Evolutionary conservation across 2,888 invertebrate genomes (phyloP), one percentile per base, ranked within the genome.

Genomic region (Punctoribates punctum): DNA sequence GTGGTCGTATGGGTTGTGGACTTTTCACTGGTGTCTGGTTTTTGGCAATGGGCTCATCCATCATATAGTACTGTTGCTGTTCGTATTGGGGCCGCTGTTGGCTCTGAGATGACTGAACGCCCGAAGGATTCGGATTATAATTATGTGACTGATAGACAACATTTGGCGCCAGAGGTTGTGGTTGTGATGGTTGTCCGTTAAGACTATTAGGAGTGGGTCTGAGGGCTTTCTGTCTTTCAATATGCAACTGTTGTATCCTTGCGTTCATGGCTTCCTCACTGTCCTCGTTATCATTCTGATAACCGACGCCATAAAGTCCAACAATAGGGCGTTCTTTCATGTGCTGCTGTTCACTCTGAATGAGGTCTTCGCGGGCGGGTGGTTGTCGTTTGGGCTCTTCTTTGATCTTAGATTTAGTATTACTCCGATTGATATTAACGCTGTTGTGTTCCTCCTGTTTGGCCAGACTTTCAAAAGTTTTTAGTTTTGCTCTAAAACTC

Each of bases 11-110:
- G 13, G 73, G 76, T 73, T 73, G 72, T 46, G 51, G 76, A 46
- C 73, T 76, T 76, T n/a, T 73, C 57, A 73, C 60, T 73, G 38
- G 73, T 73, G 25, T 76, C 27, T 9, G 38, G 23, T 42, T 76
- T 15, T 67, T 65, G 27, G 27, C 70, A 70, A 72, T 65, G 25
- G 62, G 54, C 46, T 78, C 72, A 34, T 81, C 80, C 79, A 88
- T 89, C 91, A 91, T 77, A 90, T 89, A 75, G 89, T 86, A 79
- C 86, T 88, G 38, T 88, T 88, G 78, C 90, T 89, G 82, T 91
- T 87, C 81, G 90, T 88, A 46, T 25, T 48, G 74, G 11, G 23
- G 62, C 4, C 20, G 73, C 9, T 38, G 25, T 27, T 34, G 73
- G 29, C 25, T 57, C 20, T 23, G 42, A 11, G 17, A 5, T 11